Conservation (phyloP, 2,797 vertebrate species). For the Betta splendens region DNA sequence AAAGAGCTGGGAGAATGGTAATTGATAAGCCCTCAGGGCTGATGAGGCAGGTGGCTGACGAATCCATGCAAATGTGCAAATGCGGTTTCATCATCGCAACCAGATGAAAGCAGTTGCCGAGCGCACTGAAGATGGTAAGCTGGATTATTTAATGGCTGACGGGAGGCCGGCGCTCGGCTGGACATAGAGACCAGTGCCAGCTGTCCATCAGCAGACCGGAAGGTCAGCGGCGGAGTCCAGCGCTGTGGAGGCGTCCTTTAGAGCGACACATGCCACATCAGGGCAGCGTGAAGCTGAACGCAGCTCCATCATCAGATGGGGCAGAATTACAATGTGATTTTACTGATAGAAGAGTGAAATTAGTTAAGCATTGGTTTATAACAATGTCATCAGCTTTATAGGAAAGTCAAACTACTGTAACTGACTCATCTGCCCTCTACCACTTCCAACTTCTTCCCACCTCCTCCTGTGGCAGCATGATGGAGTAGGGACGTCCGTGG, state of each 20-base stretch:
- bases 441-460: slow-evolving; percentile 16
- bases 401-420: slow-evolving; percentile 29
- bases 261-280: not conserved
- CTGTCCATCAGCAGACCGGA: not conserved
- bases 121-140: slow-evolving; percentile 18
- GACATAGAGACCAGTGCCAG: slow-evolving; percentile 5
- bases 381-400: not conserved
- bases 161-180: not conserved
- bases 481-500: slow-evolving; percentile 61
- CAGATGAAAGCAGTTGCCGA: slow-evolving; percentile 18
- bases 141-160: slow-evolving; percentile 21
- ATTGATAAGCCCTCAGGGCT: slow-evolving; percentile 43
- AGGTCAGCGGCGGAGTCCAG: not conserved
- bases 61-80: slow-evolving; percentile 39
- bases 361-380: slow-evolving; percentile 2
- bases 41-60: slow-evolving; percentile 50
- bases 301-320: too few relatives aligned
- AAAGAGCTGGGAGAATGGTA: slow-evolving; percentile 36
- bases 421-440: slow-evolving; percentile 6
- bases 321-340: not conserved
- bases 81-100: slow-evolving; percentile 47
- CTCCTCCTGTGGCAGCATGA: slow-evolving; percentile 56
- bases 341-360: not conserved
- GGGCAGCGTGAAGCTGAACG: too few relatives aligned
- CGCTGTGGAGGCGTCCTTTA: not conserved